phyloP scores from a whole-genome alignment of 2,797 vertebrate genomes.

The Pantherophis alleghaniensis region DNA sequence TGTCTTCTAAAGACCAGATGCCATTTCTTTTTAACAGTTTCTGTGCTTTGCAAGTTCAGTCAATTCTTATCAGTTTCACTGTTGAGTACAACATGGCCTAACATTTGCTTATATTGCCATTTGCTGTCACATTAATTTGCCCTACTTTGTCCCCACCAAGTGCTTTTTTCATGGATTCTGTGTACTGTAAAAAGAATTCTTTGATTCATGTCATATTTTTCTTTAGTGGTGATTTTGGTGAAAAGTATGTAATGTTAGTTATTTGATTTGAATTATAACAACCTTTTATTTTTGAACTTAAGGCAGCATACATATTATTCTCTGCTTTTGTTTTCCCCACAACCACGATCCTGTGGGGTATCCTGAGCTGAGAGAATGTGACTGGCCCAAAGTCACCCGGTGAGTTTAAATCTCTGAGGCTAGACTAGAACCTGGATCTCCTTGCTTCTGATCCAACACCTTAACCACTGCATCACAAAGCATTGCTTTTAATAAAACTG shows the following conservation, averaged over 20 bases:
- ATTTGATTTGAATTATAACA: not conserved
- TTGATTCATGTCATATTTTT: not conserved
- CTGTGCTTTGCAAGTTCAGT: conserved; percentile 28
- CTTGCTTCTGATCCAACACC: not conserved
- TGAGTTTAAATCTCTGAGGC: not conserved
- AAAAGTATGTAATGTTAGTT: not conserved
- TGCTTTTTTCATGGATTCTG: not conserved
- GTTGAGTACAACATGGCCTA: not conserved
- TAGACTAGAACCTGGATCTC: not conserved
- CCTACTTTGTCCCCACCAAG: not conserved
- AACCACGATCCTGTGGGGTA: not conserved
- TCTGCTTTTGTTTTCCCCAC: not conserved
- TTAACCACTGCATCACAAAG: not conserved
- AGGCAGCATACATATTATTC: not conserved
- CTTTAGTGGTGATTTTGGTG: not conserved
- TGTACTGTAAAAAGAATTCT: not conserved
- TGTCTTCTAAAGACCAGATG: conserved; percentile 27
- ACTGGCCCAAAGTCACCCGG: not conserved
- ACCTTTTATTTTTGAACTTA: not conserved
- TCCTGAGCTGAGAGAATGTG: not conserved
- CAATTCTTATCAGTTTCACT: conserved; percentile 44
- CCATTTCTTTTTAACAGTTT: conserved; percentile 32
- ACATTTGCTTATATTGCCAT: not conserved
- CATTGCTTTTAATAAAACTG: not conserved
- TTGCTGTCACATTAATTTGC: not conserved